phyloP scores from a whole-genome alignment of 2,113 vertebrate genomes.

The Chionodraco myersi region DNA sequence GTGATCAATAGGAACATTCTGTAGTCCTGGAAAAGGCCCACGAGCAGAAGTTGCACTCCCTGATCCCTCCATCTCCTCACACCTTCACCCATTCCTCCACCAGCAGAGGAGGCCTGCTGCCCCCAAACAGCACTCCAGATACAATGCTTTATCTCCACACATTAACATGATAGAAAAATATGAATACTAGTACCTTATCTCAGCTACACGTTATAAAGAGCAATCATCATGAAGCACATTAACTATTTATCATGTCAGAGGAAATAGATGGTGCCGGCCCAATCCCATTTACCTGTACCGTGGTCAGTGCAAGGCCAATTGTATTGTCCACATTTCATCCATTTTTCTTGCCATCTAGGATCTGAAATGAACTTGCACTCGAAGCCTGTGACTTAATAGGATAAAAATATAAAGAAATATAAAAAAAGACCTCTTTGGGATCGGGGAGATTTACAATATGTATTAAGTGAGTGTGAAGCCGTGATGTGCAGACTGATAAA shows the following conservation, averaged over 20 bases:
- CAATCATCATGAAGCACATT: slow-evolving; percentile 96
- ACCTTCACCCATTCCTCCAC: slow-evolving; percentile 49
- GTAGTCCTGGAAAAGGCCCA: neutral
- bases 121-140: slow-evolving; percentile 86
- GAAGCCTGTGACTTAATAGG: slow-evolving; percentile 72
- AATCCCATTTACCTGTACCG: slow-evolving; percentile 88
- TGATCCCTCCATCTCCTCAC: slow-evolving; percentile 54
- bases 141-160: slow-evolving; percentile 92
- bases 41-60: slow-evolving; percentile 18
- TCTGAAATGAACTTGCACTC: slow-evolving; percentile 76
- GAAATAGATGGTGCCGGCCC: slow-evolving; percentile 87
- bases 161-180: slow-evolving; percentile 97
- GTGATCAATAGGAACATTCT: neutral
- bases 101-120: slow-evolving; percentile 85
- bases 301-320: slow-evolving; percentile 80
- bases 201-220: slow-evolving; percentile 93
- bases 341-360: slow-evolving; percentile 70
- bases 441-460: slow-evolving; percentile 75
- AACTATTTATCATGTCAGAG: slow-evolving; percentile 94
- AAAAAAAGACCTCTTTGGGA: slow-evolving; percentile 65
- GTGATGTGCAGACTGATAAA: slow-evolving; percentile 82
- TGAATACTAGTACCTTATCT: slow-evolving; percentile 98
- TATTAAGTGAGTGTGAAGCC: slow-evolving; percentile 73
- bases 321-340: slow-evolving; percentile 62
- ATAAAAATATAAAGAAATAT: slow-evolving; percentile 77